Conservation (phyloP, 1,140 invertebrate genomes). For the Meloidogyne exigua region DNA sequence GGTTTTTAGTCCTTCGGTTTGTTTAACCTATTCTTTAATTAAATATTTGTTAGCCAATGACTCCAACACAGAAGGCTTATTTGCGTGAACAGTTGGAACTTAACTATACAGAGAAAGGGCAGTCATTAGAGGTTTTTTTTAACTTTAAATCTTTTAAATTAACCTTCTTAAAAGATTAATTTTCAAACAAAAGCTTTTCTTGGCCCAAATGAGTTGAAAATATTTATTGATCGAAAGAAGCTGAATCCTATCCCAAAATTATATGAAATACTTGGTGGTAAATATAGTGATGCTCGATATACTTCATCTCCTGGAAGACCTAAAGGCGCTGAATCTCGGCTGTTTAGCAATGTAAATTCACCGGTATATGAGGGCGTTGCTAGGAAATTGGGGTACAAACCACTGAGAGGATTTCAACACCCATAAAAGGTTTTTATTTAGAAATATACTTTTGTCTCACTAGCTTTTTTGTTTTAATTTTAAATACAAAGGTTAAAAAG, state of each 20-base stretch:
- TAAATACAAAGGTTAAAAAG: neutral
- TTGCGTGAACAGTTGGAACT: constrained; percentile 1
- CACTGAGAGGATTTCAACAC: constrained; percentile 25
- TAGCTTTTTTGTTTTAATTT: neutral
- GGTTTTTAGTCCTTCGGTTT: neutral
- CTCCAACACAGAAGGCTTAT: neutral
- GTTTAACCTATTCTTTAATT: neutral
- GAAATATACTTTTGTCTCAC: too few relatives aligned
- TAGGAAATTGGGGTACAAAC: constrained; percentile 20
- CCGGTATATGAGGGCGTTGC: constrained; percentile 23
- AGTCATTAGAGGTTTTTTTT: neutral
- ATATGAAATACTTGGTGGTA: neutral
- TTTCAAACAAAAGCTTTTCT: neutral
- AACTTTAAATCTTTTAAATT: neutral
- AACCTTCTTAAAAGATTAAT: neutral
- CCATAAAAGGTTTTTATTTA: neutral
- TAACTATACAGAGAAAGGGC: neutral
- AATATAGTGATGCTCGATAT: neutral
- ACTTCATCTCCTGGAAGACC: constrained; percentile 7
- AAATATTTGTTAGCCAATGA: neutral
- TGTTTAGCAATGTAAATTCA: constrained; percentile 16
- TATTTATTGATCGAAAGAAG: neutral
- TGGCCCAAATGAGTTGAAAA: neutral
- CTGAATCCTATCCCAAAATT: neutral
- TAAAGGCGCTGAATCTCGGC: constrained; percentile 2